These are phyloP conservation scores for Deilephila porcellus DNA, from an alignment of 2,888 invertebrate species.

Conservation along the genomic window DNA sequence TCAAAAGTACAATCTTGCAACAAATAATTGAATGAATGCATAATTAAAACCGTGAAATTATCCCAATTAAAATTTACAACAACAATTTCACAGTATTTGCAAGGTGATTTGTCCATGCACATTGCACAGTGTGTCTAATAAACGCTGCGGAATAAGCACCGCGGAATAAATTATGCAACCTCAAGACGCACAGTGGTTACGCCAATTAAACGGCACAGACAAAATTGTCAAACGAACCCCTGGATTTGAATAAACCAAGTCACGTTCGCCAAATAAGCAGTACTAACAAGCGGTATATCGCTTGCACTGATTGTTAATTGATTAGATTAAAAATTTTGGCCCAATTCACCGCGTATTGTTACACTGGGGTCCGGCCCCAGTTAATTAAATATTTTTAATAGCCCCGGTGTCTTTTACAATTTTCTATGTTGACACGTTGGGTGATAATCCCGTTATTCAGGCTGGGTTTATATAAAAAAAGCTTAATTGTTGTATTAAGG, in stretches of 20 bases:
- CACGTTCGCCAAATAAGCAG: slow-evolving; percentile 83
- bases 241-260: slow-evolving; percentile 78
- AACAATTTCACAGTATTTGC: background rate
- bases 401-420: slow-evolving; percentile 77
- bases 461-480: background rate
- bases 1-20: no score
- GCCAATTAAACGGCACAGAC: slow-evolving; percentile 72
- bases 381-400: slow-evolving; percentile 76
- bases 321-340: slow-evolving; percentile 83
- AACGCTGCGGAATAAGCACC: background rate
- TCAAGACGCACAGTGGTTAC: slow-evolving; percentile 58
- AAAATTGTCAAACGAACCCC: slow-evolving; percentile 77
- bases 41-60: background rate
- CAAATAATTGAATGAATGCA: no score
- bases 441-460: slow-evolving; percentile 45
- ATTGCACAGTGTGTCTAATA: slow-evolving; percentile 5
- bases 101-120: background rate
- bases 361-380: slow-evolving; percentile 62
- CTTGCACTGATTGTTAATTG: slow-evolving; percentile 85
- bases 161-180: slow-evolving; percentile 29
- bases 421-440: slow-evolving; percentile 67
- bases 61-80: background rate
- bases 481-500: no score
- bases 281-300: slow-evolving; percentile 83
- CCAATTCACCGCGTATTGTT: slow-evolving; percentile 78